A percentile compares a stretch with the other conserved stretches of the same genome.
Evolutionary conservation across 2,797 vertebrate genomes (phyloP).

Genomic region (Sebastes oblongus): DNA sequence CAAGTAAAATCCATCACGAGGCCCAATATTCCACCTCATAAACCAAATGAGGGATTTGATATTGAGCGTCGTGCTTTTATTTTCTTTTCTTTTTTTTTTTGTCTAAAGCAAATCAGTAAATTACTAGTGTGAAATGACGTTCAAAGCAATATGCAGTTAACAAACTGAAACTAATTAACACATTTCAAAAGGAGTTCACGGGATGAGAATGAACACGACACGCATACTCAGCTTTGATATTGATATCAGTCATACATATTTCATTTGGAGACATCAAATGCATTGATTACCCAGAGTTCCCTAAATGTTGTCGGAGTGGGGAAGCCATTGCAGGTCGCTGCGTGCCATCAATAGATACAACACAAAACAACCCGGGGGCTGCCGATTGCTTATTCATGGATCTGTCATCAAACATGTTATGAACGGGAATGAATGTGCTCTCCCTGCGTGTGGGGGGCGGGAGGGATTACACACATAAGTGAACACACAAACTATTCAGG

Average conservation of each 20-base stretch:
- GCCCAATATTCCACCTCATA: slow-evolving; percentile 68
- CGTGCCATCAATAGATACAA: slow-evolving; percentile 4
- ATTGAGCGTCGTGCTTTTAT: slow-evolving; percentile 44
- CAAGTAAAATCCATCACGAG: slow-evolving; percentile 74
- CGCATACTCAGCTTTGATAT: slow-evolving; percentile 41
- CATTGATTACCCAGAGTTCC: slow-evolving; percentile 33
- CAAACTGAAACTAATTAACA: slow-evolving; percentile 66
- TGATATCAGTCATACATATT: slow-evolving; percentile 39
- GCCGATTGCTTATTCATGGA: slow-evolving; percentile 29
- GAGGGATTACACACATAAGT: background rate
- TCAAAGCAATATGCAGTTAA: slow-evolving; percentile 60
- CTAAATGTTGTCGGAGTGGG: background rate
- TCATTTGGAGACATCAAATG: slow-evolving; percentile 27
- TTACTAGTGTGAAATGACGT: slow-evolving; percentile 66
- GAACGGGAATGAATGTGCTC: background rate
- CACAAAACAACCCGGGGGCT: slow-evolving; percentile 16
- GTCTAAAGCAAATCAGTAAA: slow-evolving; percentile 62
- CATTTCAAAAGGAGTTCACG: slow-evolving; percentile 55
- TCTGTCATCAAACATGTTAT: slow-evolving; percentile 28
- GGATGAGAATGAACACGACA: slow-evolving; percentile 42
- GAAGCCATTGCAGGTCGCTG: slow-evolving; percentile 15
- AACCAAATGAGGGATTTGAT: slow-evolving; percentile 56
- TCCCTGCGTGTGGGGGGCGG: background rate
- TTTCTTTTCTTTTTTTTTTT: slow-evolving; percentile 1
- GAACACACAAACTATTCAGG: background rate